Conservation (phyloP, 2,888 invertebrate genomes). For the Thelaira solivaga region DNA sequence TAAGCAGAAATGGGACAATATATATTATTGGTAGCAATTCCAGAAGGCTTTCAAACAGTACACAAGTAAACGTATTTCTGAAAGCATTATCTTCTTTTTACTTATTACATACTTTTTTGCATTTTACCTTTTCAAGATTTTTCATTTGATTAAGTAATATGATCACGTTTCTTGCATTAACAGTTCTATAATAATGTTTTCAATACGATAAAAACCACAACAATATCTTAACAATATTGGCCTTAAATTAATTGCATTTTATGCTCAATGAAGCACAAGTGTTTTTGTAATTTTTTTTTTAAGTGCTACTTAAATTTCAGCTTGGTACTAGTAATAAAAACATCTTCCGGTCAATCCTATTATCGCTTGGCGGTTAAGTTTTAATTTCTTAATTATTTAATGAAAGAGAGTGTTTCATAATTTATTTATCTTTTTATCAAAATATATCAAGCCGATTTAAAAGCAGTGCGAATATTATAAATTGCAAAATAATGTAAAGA, state of each 20-base stretch:
- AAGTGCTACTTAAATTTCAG: slow-evolving; percentile 31
- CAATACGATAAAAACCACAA: slow-evolving; percentile 13
- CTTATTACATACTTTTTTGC: too few relatives aligned
- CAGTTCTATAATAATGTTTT: slow-evolving; percentile 1
- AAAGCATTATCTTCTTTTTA: too few relatives aligned
- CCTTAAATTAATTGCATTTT: slow-evolving; percentile 53
- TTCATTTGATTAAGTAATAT: slow-evolving; percentile 47
- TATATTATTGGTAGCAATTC: too few relatives aligned
- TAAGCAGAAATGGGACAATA: too few relatives aligned
- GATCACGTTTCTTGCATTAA: slow-evolving; percentile 54
- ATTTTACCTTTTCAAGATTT: slow-evolving; percentile 2
- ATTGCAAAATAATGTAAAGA: not conserved
- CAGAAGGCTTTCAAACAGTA: too few relatives aligned
- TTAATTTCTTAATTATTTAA: too few relatives aligned
- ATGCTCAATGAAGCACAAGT: slow-evolving; percentile 53
- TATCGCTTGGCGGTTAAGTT: too few relatives aligned
- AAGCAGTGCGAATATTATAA: too few relatives aligned
- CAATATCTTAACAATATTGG: slow-evolving; percentile 33
- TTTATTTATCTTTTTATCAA: too few relatives aligned
- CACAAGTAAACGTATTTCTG: too few relatives aligned
- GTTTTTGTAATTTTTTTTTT: slow-evolving; percentile 4
- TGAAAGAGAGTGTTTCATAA: too few relatives aligned
- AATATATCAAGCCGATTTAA: too few relatives aligned
- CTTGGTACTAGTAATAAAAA: not conserved
- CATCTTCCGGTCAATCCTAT: slow-evolving; percentile 31